A percentile compares a stretch with the other conserved stretches of the same genome.
Evolutionary conservation across 37 sponge, comb jelly and placozoan species (phyloP).

Genomic region (Aplysina aerophoba): DNA sequence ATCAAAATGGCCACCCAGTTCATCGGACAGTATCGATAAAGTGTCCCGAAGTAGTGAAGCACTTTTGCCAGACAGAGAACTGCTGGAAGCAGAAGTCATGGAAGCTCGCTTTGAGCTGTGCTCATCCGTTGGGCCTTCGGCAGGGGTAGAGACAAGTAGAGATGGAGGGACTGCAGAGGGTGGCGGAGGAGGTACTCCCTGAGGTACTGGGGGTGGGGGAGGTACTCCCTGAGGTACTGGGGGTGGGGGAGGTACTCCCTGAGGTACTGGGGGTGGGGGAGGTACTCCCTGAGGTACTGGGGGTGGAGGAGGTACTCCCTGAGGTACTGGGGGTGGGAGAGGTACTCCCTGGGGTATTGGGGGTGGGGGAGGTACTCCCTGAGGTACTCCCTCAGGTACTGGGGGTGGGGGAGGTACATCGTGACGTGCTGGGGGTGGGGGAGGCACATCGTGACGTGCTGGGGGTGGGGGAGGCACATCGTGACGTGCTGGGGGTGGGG

Average conservation of each 20-base stretch:
- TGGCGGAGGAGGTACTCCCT: constrained; percentile 31
- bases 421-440: background rate
- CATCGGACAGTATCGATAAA: too few relatives aligned
- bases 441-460: background rate
- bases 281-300: constrained; percentile 19
- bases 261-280: constrained; percentile 23
- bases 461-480: background rate
- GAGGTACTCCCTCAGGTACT: background rate
- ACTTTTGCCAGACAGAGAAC: too few relatives aligned
- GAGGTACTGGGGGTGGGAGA: constrained; percentile 16
- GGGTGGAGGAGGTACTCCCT: constrained; percentile 9
- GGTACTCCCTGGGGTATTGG: background rate
- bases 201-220: background rate
- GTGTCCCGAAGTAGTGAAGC: too few relatives aligned
- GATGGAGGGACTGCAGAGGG: constrained; percentile 22
- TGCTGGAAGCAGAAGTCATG: background rate
- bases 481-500: background rate
- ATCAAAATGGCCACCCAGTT: too few relatives aligned
- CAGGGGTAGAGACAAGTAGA: background rate
- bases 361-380: constrained; percentile 28
- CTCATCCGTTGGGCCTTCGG: too few relatives aligned
- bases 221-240: background rate
- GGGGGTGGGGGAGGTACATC: constrained; percentile 15
- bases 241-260: background rate
- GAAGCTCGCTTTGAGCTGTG: background rate